Percentiles rank a stretch among this genome's conserved stretches.
These are phyloP conservation scores for Girardinus metallicus DNA, from an alignment of 2,797 vertebrate genomes.

Conservation along the genomic window DNA sequence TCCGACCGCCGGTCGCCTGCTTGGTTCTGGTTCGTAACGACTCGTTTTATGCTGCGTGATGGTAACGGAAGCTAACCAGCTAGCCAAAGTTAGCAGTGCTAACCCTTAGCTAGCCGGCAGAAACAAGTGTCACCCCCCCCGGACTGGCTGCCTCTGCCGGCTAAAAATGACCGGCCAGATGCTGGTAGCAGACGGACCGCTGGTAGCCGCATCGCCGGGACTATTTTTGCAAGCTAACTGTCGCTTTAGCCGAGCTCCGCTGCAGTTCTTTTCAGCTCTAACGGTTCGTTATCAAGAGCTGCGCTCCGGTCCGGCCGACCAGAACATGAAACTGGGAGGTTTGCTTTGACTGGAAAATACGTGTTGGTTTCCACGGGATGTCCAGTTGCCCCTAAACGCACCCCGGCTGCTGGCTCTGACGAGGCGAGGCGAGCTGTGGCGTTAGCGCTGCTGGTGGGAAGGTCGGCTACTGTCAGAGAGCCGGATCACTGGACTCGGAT, in stretches of 20 bases:
- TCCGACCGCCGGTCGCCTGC: neutral
- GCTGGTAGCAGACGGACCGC: conserved; percentile 28
- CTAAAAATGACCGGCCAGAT: conserved; percentile 41
- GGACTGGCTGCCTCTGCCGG: conserved; percentile 14
- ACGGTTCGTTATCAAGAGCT: neutral
- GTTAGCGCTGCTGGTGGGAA: neutral
- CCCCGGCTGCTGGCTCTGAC: neutral
- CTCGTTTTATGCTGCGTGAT: conserved; percentile 9
- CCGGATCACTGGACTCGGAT: neutral
- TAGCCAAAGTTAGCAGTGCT: conserved; percentile 14
- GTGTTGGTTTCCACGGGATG: neutral
- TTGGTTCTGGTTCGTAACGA: neutral
- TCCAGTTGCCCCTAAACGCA: neutral
- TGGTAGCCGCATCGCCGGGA: conserved; percentile 42
- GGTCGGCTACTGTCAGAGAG: neutral
- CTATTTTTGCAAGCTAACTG: conserved; percentile 33
- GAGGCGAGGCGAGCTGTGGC: neutral
- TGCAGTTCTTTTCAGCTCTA: conserved; percentile 14
- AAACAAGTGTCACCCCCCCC: conserved; percentile 51
- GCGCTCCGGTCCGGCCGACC: neutral
- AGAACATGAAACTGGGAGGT: neutral
- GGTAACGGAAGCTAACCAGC: conserved; percentile 33
- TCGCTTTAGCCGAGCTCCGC: conserved; percentile 33
- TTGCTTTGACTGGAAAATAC: neutral
- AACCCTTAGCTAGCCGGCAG: conserved; percentile 10